These are phyloP conservation scores for Anthrax anthrax DNA, from an alignment of 2,888 invertebrate species.

Conservation along the genomic window DNA sequence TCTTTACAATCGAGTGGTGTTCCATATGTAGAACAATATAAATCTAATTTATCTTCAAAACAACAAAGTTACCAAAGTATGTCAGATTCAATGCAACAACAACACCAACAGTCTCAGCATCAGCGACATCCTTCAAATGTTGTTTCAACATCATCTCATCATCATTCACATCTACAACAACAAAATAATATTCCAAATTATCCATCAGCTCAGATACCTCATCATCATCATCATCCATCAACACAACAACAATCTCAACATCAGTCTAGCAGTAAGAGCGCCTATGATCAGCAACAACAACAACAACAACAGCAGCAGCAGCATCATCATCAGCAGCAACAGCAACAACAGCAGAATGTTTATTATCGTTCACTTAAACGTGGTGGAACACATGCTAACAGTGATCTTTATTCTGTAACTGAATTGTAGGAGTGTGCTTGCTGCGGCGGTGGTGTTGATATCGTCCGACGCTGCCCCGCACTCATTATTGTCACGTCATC, in stretches of 20 bases:
- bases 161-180: conserved; percentile 12
- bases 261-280: conserved; percentile 12
- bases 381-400: conserved; percentile 33
- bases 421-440: conserved; percentile 45
- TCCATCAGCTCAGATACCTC: conserved; percentile 7
- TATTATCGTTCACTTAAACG: conserved; percentile 38
- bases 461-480: conserved; percentile 24
- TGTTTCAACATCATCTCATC: conserved; percentile 16
- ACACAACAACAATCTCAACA: conserved; percentile 11
- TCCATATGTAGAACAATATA: conserved; percentile 27
- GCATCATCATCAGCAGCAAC: conserved; percentile 9
- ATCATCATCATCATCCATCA: conserved; percentile 16
- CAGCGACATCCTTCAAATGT: conserved; percentile 12
- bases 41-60: conserved; percentile 11
- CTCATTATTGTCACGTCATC: conserved; percentile 17
- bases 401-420: conserved; percentile 60
- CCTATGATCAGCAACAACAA: conserved; percentile 7
- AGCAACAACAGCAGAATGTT: conserved; percentile 13
- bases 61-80: conserved; percentile 6
- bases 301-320: conserved; percentile 13
- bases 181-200: not conserved
- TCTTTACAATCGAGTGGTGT: conserved; percentile 10
- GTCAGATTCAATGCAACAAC: conserved; percentile 8
- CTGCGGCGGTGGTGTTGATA: conserved; percentile 36
- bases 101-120: conserved; percentile 15